Evolutionary conservation across 2,113 vertebrate species (phyloP).

Genomic region (Irena cyanogastra): DNA sequence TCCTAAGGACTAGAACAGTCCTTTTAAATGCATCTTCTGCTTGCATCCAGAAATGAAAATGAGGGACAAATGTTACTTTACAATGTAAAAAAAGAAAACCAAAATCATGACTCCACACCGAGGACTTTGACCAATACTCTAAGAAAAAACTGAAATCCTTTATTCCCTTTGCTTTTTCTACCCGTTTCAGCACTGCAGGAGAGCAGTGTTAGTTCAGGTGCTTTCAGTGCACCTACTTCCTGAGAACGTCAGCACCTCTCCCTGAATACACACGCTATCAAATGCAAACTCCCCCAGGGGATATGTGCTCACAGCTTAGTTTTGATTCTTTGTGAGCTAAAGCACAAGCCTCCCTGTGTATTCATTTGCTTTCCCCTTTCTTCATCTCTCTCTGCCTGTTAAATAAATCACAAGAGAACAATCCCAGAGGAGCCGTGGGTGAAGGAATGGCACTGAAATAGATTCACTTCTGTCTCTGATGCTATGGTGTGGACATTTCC

Average conservation of each 20-base stretch:
- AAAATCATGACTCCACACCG: not conserved
- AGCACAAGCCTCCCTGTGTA: not conserved
- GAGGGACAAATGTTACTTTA: not conserved
- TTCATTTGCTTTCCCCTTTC: not conserved
- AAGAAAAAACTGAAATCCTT: not conserved
- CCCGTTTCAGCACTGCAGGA: not conserved
- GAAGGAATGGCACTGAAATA: not conserved
- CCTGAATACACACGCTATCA: not conserved
- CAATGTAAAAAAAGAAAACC: not conserved
- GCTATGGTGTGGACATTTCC: not conserved
- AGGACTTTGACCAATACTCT: not conserved
- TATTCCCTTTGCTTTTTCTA: constrained; percentile 11
- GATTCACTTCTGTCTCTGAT: not conserved
- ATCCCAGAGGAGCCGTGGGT: not conserved
- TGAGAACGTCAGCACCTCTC: not conserved
- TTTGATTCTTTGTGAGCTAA: constrained; percentile 27
- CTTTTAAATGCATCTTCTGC: not conserved
- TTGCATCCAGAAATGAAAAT: not conserved
- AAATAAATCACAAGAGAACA: constrained; percentile 17
- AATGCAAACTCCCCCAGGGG: not conserved
- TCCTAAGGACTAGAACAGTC: not conserved
- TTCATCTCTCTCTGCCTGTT: constrained; percentile 5
- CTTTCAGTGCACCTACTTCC: not conserved
- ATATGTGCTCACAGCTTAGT: not conserved
- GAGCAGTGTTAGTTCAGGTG: constrained; percentile 11